Base-by-base conservation (phyloP, 2,113 vertebrate species). In the Pomatostomus ruficeps region DNA sequence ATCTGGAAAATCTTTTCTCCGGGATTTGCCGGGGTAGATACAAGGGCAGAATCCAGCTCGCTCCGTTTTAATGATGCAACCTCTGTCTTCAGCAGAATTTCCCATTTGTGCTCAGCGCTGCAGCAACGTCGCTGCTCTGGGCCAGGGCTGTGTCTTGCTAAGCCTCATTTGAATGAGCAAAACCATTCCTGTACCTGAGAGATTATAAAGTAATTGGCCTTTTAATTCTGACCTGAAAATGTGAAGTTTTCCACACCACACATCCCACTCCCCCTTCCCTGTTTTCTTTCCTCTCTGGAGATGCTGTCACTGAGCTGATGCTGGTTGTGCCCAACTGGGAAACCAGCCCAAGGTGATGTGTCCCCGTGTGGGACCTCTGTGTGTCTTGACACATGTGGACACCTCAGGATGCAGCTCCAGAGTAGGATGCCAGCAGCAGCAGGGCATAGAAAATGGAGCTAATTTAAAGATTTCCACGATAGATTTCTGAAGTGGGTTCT, bases 41-140 rank as follows among this genome's bases (percentile, higher is more conserved):
- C 0, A 59, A 25, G 36, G 75, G 79, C 67, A 93, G 92, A 77
- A 86, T 80, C 75, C 94, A 94, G 14, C 88, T 72, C 1, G 0
- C 43, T 93, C 35, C 26, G 0, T 83, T 94, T 86, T 43, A 66
- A 54, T 93, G 92, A 86, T 3, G n/a, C 43, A 88, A 54, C 72
- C 67, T 40, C 49, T 74, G 67, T 22, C 94, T 77, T 89, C 62
- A 49, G 66, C 72, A 43, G 63, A 92, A 88, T 92, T 94, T 96
- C 77, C 91, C 51, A 18, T 43, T 80, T 88, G 51, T 68, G 76
- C 18, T 46, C 46, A 19, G 67, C 43, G 78, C 79, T 88, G 83
- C 46, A 88, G 63, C 46, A 58, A 8, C 0, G 0, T 51, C 11
- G 2, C 67, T 88, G 7, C 46, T 77, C 67, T 46, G 63, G 92